Evolutionary conservation across 2,888 invertebrate species (phyloP).

Genomic region (Amphipyra tragopoginis): DNA sequence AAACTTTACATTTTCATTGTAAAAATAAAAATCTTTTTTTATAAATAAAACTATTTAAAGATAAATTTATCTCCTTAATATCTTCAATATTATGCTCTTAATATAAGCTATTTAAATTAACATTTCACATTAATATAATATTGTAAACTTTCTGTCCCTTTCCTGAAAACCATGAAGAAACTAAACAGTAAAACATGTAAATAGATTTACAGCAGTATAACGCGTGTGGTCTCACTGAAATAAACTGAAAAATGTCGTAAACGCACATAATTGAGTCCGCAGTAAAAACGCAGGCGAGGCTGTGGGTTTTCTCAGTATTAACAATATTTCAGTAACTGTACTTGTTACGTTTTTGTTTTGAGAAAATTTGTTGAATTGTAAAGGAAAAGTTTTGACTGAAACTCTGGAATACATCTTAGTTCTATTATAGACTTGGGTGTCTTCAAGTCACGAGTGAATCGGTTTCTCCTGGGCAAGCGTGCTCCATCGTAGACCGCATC

Average conservation of each 20-base stretch:
- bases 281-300: conserved; percentile 49
- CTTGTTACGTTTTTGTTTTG: background rate
- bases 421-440: too few relatives aligned
- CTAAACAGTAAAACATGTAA: conserved; percentile 47
- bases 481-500: too few relatives aligned
- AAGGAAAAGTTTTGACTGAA: too few relatives aligned
- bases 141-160: background rate
- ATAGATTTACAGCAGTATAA: conserved; percentile 42
- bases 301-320: conserved; percentile 57
- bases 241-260: conserved; percentile 64
- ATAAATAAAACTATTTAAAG: conserved; percentile 68
- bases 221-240: conserved; percentile 60
- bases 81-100: conserved; percentile 81
- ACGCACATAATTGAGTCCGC: conserved; percentile 57
- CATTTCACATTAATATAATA: too few relatives aligned
- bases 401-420: too few relatives aligned
- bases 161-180: conserved; percentile 20
- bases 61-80: conserved; percentile 76
- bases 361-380: too few relatives aligned
- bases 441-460: too few relatives aligned
- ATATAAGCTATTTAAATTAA: conserved; percentile 82
- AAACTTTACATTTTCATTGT: conserved; percentile 92
- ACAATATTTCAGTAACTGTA: conserved; percentile 35
- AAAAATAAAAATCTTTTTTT: conserved; percentile 87
- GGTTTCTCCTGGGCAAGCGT: too few relatives aligned